Evolutionary conservation across 2,888 invertebrate genomes (phyloP), one percentile per base, ranked within the genome.

Genomic region (Meta bourneti): DNA sequence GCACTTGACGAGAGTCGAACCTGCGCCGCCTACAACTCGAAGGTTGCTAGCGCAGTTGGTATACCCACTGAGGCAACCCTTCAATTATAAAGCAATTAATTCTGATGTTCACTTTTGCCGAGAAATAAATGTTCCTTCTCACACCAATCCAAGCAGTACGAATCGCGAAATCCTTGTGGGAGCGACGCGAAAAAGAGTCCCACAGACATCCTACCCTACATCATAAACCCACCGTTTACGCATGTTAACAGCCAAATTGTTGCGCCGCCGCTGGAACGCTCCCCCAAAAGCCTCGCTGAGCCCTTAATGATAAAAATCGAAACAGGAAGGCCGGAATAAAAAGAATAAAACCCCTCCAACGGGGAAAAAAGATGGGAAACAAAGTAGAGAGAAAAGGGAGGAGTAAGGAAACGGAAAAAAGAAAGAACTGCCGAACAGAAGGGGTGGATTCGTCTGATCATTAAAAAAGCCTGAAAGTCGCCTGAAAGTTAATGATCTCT

Each of bases 401-500:
- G 83, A 78, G 75, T 79, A 80, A 71, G 80, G 74, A 81, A 51
- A 74, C 19, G 74, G 51, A 77, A 86, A 34, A 81, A 61, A 61
- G 61, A 61, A 61, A 16, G 34, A 69, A 70, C 61, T 20, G 19
- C 49, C 8, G 34, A 70, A 52, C n/a, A 49, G 13, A 72, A 82
- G 48, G 71, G 82, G 72, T 16, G 61, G 87, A 77, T 9, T 52
- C 69, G 69, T 52, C 78, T 71, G 82, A 91, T 91, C 91, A 91
- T 91, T 91, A 91, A 87, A 91, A 87, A 19, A 54, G 91, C 74
- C 54, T 91, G 86, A 91, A 91, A 91, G 91, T 91, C 91, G 82
- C 91, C 82, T 91, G 87, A 87, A 91, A 91, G 91, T 91, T 91
- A 91, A 91, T 91, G 87, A 82, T 91, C 80, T 71, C n/a, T 86